phyloP scores from a whole-genome alignment of 2,113 vertebrate genomes.

The Cynocephalus volans region DNA sequence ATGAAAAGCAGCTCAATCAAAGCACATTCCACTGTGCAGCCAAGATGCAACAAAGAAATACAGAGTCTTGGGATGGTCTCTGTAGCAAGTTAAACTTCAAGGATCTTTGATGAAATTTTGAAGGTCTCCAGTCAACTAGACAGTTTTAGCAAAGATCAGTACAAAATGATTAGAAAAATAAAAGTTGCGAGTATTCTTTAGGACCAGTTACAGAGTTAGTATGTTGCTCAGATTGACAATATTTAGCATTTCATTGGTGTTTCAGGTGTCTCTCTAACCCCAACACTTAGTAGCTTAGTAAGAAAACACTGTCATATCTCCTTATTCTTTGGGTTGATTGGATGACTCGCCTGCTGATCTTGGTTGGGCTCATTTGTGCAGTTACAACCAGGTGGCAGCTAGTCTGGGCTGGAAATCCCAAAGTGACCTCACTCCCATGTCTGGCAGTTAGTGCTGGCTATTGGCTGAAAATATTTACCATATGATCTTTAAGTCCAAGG shows the following conservation, averaged over 20 bases:
- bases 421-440: neutral
- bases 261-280: neutral
- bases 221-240: neutral
- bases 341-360: neutral
- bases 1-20: constrained; percentile 66
- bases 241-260: neutral
- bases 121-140: neutral
- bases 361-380: neutral
- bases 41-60: constrained; percentile 56
- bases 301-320: neutral
- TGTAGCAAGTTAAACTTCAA: constrained; percentile 56
- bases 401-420: neutral
- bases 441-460: neutral
- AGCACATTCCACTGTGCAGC: constrained; percentile 25
- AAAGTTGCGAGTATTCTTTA: neutral
- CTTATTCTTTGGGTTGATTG: neutral
- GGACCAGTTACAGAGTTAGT: neutral
- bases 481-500: neutral
- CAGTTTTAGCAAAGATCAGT: constrained; percentile 9
- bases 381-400: neutral
- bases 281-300: neutral
- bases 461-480: neutral
- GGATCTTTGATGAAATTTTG: neutral
- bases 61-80: constrained; percentile 12
- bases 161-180: neutral